phyloP scores from a whole-genome alignment of 2,113 vertebrate species.

The Mobula birostris region DNA sequence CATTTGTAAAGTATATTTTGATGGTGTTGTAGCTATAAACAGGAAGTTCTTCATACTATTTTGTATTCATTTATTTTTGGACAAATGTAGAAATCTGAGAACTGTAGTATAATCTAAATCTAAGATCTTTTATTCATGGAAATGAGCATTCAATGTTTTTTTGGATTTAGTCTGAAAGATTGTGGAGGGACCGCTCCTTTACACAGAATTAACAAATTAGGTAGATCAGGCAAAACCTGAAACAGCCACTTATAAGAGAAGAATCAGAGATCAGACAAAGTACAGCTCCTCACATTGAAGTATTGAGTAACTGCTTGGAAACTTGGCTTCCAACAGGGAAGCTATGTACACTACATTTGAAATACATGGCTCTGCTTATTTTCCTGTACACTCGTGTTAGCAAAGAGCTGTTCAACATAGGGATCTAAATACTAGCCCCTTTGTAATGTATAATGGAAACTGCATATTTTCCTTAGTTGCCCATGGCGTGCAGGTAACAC shows the following conservation, averaged over 20 bases:
- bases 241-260: too few species aligned
- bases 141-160: neutral
- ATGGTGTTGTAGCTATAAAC: conserved; percentile 27
- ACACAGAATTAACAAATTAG: neutral
- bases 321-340: neutral
- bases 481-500: too few species aligned
- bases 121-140: neutral
- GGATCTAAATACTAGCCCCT: neutral
- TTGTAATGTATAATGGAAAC: neutral
- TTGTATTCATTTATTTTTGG: neutral
- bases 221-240: too few species aligned
- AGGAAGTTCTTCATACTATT: neutral
- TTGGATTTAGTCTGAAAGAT: neutral
- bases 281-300: neutral
- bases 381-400: neutral
- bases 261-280: neutral
- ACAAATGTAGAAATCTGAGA: neutral
- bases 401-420: neutral
- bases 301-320: neutral
- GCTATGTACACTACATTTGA: neutral
- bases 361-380: neutral
- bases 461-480: neutral
- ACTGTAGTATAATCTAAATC: neutral
- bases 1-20: conserved; percentile 28
- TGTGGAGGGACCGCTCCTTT: neutral